These are phyloP conservation scores for Leucopsar rothschildi DNA, from an alignment of 2,113 vertebrate genomes.

Conservation along the genomic window DNA sequence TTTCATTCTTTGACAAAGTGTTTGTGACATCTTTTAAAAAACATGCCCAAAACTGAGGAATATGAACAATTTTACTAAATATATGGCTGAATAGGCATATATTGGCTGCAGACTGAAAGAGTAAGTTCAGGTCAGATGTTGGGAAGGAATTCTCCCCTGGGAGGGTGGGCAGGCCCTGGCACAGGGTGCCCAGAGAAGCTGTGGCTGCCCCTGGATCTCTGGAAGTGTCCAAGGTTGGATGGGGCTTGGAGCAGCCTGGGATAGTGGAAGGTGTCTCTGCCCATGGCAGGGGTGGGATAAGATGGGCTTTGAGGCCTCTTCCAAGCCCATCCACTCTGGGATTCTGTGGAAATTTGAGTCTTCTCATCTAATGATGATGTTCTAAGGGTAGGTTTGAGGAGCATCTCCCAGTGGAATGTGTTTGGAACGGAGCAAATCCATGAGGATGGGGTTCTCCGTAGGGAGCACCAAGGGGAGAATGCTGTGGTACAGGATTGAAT, in stretches of 20 bases:
- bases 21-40: background rate
- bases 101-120: background rate
- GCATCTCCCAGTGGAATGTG: background rate
- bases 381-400: background rate
- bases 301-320: background rate
- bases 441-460: background rate
- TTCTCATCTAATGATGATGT: background rate
- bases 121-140: background rate
- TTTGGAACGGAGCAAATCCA: background rate
- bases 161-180: background rate
- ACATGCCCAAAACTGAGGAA: background rate
- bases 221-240: fast-evolving
- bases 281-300: fast-evolving
- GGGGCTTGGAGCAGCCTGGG: background rate
- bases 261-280: fast-evolving
- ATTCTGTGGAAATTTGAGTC: background rate
- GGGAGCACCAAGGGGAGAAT: background rate
- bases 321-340: background rate
- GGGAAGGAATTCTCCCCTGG: background rate
- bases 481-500: fast-evolving
- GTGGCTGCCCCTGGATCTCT: background rate
- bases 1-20: background rate
- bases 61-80: background rate
- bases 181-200: background rate
- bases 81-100: background rate